These are phyloP conservation scores for Polyodon spathula DNA, from an alignment of 2,113 vertebrate species.

Conservation along the genomic window DNA sequence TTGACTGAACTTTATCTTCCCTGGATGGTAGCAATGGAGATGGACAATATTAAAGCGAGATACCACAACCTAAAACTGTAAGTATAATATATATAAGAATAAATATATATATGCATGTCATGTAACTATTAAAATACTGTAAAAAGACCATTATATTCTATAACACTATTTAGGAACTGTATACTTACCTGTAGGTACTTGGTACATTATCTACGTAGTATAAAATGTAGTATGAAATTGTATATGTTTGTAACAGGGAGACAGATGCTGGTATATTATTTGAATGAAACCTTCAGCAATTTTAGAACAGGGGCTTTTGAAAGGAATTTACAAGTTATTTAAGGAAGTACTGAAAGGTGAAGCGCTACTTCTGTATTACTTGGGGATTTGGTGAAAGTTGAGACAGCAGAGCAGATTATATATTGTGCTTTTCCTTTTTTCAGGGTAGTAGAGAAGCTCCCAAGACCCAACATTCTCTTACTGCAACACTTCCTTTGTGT, in stretches of 20 bases:
- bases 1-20: conserved; percentile 61
- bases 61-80: conserved; percentile 66
- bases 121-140: too few species aligned
- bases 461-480: conserved; percentile 59
- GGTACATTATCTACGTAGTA: too few species aligned
- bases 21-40: conserved; percentile 75
- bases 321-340: conserved; percentile 29
- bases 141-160: too few species aligned
- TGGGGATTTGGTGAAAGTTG: conserved; percentile 10
- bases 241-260: too few species aligned
- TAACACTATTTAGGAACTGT: too few species aligned
- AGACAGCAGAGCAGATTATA: not conserved
- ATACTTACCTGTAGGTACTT: too few species aligned
- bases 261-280: too few species aligned
- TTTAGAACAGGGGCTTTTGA: conserved; percentile 29
- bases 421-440: conserved; percentile 17
- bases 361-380: not conserved
- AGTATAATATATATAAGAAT: conserved; percentile 24
- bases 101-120: too few species aligned
- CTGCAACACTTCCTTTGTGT: conserved; percentile 60
- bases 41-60: conserved; percentile 46
- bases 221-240: too few species aligned
- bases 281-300: too few species aligned
- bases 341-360: conserved; percentile 24
- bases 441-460: conserved; percentile 69